Evolutionary conservation across 2,113 vertebrate genomes (phyloP), one percentile per base, ranked within the genome.

Genomic region (Ameiurus melas): DNA sequence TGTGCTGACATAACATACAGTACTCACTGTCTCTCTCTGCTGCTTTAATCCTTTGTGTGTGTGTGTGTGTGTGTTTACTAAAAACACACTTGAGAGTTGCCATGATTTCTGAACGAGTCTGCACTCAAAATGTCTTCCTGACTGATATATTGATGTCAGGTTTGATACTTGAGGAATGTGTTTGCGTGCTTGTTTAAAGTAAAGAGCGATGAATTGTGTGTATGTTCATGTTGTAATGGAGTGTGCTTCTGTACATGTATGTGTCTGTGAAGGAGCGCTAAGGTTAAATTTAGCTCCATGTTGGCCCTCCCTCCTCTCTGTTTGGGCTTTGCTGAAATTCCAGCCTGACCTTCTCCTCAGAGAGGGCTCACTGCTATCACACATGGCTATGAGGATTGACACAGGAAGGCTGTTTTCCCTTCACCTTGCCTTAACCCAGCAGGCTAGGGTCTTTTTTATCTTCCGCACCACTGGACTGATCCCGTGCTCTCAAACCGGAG

Each of bases 261-360:
- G 68, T 77, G 82, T 20, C 77, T 83, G 62, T 58, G 62, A 60
- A 78, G 78, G 62, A 80, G 75, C 13, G 43, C 58, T 78, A 22
- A 53, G 27, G 87, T 85, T 87, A 88, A 88, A 88, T 88, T 66
- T 88, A 88, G 83, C 71, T 84, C 30, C 47, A 33, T 79, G 47
- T 68, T 36, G 70, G 87, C 87, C 87, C 87, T 84, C 87, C 87
- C 87, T 85, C 82, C 33, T 84, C 95, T 96, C 96, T 94, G 94
- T 94, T 91, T 80, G 93, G 92, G 93, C 94, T 93, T 94, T 96
- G 97, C 97, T 98, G 97, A 97, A 98, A 97, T 97, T 97, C 96
- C 95, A 94, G 91, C 92, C 90, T 93, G 94, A 94, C 94, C 93
- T 93, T 95, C 93, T 94, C 93, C 91, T 94, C 93, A 94, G 95